Evolutionary conservation across 1,140 invertebrate genomes (phyloP).

Genomic region (Plectrocnemia conspersa): DNA sequence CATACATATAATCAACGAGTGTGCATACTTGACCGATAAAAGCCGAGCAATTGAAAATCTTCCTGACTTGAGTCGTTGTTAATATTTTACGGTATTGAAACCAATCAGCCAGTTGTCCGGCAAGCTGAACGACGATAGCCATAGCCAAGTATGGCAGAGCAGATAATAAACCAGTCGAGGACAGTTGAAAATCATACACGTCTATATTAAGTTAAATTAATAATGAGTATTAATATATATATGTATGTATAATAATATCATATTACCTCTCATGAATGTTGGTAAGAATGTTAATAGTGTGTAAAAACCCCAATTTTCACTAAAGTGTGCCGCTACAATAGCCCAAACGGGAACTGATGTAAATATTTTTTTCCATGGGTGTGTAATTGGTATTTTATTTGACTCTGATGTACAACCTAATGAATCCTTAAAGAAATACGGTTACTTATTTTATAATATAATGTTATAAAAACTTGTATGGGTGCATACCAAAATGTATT

Average conservation of each 20-base stretch:
- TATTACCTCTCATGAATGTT: constrained; percentile 78
- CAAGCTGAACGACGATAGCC: constrained; percentile 70
- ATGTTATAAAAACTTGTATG: constrained; percentile 43
- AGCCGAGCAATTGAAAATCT: constrained; percentile 71
- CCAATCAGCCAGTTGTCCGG: constrained; percentile 78
- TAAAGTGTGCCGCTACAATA: constrained; percentile 84
- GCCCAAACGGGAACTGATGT: constrained; percentile 85
- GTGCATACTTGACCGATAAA: constrained; percentile 62
- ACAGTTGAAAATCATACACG: constrained; percentile 65
- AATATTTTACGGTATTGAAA: constrained; percentile 59
- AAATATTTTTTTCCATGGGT: constrained; percentile 79
- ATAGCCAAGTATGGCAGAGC: constrained; percentile 83
- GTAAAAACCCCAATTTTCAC: constrained; percentile 96
- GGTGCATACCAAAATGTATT: too few relatives aligned
- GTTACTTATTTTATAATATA: background rate
- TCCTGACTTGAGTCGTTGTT: constrained; percentile 68
- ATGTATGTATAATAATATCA: background rate
- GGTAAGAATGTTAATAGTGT: constrained; percentile 86
- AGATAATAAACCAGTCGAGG: constrained; percentile 73
- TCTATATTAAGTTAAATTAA: constrained; percentile 57
- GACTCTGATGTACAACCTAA: constrained; percentile 38
- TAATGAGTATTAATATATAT: too few relatives aligned
- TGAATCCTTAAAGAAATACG: constrained; percentile 41
- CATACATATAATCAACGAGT: too few relatives aligned
- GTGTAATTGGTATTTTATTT: constrained; percentile 41